Conservation (phyloP, 2,888 invertebrate genomes). For the Cylloceria caligata region DNA sequence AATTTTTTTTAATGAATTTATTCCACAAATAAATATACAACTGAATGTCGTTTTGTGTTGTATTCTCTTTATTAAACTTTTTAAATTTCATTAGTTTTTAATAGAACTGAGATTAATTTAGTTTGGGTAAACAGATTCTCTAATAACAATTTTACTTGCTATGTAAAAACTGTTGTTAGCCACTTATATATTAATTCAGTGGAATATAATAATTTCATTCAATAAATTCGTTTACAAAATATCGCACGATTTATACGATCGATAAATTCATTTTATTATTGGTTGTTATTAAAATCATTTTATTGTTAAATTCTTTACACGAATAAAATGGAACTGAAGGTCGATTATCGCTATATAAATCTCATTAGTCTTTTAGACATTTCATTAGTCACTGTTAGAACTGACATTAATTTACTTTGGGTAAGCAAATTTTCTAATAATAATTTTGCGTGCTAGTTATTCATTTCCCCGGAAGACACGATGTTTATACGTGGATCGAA, state of each 20-base stretch:
- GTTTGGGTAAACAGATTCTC: too few relatives aligned
- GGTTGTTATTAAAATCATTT: not conserved
- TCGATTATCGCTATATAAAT: not conserved
- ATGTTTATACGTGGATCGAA: slow-evolving; percentile 56
- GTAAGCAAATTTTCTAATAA: too few relatives aligned
- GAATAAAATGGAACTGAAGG: not conserved
- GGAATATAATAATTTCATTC: not conserved
- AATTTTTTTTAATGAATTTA: not conserved
- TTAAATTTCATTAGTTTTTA: too few relatives aligned
- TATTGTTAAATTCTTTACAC: not conserved
- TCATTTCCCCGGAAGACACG: slow-evolving; percentile 67
- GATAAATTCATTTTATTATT: not conserved
- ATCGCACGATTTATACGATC: too few relatives aligned
- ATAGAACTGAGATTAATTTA: too few relatives aligned
- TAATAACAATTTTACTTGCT: not conserved
- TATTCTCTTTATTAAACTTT: too few relatives aligned
- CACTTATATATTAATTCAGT: not conserved
- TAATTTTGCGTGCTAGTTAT: slow-evolving; percentile 61
- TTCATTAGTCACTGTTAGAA: too few relatives aligned
- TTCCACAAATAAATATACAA: not conserved
- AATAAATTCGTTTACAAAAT: not conserved
- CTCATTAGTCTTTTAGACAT: too few relatives aligned
- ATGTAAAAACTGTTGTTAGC: slow-evolving; percentile 8
- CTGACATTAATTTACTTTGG: too few relatives aligned
- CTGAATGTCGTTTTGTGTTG: not conserved